A percentile compares a stretch with the other conserved stretches of the same genome.
Evolutionary conservation across 2,888 invertebrate species (phyloP).

Genomic region (Tinea semifulvella): DNA sequence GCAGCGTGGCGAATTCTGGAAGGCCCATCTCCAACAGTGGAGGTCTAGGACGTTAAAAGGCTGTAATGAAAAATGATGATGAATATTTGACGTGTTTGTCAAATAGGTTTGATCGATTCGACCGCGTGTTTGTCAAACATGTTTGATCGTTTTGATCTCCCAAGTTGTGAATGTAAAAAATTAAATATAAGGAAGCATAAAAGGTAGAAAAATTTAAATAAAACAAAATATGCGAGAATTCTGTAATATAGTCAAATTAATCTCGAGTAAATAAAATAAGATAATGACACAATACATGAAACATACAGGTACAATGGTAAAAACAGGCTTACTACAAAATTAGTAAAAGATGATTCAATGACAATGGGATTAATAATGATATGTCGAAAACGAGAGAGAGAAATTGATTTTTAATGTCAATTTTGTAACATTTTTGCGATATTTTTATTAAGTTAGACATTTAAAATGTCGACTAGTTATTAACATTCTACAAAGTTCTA

Average conservation of each 20-base stretch:
- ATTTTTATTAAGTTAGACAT: background rate
- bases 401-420: background rate
- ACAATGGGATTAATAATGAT: background rate
- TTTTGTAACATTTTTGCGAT: background rate
- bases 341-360: no score
- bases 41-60: no score
- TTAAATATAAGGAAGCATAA: background rate
- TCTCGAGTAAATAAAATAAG: background rate
- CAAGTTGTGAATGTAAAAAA: no score
- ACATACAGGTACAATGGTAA: conserved; percentile 7
- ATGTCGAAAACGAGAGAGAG: background rate
- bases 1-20: no score
- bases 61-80: no score
- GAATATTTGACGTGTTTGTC: no score
- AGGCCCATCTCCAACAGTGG: no score
- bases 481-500: conserved; percentile 3
- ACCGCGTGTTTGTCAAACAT: no score
- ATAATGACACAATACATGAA: background rate
- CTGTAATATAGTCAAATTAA: background rate
- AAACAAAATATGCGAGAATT: conserved; percentile 3
- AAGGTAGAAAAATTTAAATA: background rate
- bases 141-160: no score
- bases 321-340: no score
- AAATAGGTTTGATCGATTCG: no score
- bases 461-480: conserved; percentile 10